These are phyloP conservation scores for Oreonectes daqikongensis DNA, from an alignment of 2,797 vertebrate species.

Conservation along the genomic window DNA sequence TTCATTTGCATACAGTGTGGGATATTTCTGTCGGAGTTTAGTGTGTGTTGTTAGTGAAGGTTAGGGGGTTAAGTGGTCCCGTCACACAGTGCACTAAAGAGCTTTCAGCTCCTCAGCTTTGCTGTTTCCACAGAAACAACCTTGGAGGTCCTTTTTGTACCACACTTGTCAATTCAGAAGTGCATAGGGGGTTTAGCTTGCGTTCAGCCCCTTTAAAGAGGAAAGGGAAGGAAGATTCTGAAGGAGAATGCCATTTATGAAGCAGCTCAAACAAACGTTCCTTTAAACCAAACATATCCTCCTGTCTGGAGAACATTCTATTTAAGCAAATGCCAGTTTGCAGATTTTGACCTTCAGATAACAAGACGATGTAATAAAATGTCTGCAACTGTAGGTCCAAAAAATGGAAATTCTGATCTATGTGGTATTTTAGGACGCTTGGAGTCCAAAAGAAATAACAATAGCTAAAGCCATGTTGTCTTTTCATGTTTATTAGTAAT, in stretches of 20 bases:
- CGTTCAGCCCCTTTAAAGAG: background rate
- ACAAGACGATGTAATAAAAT: constrained; percentile 12
- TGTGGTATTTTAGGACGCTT: too few species aligned
- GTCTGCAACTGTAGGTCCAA: too few species aligned
- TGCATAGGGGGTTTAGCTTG: constrained; percentile 3
- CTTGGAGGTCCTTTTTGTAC: constrained; percentile 15
- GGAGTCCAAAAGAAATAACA: too few species aligned
- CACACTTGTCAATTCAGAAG: constrained; percentile 2
- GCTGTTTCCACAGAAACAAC: constrained; percentile 22
- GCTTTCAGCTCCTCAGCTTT: constrained; percentile 14
- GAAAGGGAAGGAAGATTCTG: constrained; percentile 14
- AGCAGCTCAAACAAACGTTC: background rate
- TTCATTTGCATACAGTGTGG: constrained; percentile 29
- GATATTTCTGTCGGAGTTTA: constrained; percentile 17
- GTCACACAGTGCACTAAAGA: constrained; percentile 8
- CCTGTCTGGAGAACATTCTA: background rate
- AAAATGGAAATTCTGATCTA: too few species aligned
- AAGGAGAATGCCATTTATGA: constrained; percentile 26
- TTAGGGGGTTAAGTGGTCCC: constrained; percentile 33
- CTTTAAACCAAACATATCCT: constrained; percentile 7
- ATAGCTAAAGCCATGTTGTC: too few species aligned
- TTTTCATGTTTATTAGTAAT: too few species aligned
- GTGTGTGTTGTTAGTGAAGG: constrained; percentile 21
- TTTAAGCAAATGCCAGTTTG: constrained; percentile 15
- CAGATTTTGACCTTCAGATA: background rate